Evolutionary conservation across 2,888 invertebrate species (phyloP).

Genomic region (Pristionchus exspectatus): DNA sequence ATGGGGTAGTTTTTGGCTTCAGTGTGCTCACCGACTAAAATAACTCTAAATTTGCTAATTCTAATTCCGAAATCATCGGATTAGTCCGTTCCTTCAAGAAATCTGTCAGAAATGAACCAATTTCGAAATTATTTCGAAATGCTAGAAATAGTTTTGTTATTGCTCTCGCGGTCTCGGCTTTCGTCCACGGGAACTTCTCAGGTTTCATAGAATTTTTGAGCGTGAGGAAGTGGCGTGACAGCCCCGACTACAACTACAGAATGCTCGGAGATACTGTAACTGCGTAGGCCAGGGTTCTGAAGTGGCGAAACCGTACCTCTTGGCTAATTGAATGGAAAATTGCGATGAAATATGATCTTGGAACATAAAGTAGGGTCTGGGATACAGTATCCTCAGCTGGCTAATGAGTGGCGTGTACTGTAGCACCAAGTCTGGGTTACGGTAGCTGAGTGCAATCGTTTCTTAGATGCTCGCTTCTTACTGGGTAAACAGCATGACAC

Average conservation of each 20-base stretch:
- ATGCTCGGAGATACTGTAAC: background rate
- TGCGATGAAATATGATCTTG: too few relatives aligned
- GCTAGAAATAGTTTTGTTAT: slow-evolving; percentile 1
- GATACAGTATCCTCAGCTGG: too few relatives aligned
- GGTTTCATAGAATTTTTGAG: background rate
- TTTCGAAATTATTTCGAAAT: background rate
- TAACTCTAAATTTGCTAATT: too few relatives aligned
- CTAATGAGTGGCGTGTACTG: background rate
- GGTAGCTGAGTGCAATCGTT: background rate
- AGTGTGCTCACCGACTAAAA: too few relatives aligned
- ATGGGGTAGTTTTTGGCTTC: background rate
- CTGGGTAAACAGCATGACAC: background rate
- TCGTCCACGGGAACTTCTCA: background rate
- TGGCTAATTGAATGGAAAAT: too few relatives aligned
- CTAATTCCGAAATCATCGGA: background rate
- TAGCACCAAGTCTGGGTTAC: background rate
- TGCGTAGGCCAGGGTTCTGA: background rate
- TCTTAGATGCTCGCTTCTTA: background rate
- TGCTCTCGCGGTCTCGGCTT: background rate
- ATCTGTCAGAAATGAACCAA: too few relatives aligned
- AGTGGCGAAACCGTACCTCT: too few relatives aligned
- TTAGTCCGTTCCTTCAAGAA: too few relatives aligned
- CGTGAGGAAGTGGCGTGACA: background rate
- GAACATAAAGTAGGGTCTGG: too few relatives aligned
- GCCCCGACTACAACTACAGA: background rate